Base-by-base conservation (phyloP, 1,140 invertebrate genomes). In the Listronotus bonariensis region DNA sequence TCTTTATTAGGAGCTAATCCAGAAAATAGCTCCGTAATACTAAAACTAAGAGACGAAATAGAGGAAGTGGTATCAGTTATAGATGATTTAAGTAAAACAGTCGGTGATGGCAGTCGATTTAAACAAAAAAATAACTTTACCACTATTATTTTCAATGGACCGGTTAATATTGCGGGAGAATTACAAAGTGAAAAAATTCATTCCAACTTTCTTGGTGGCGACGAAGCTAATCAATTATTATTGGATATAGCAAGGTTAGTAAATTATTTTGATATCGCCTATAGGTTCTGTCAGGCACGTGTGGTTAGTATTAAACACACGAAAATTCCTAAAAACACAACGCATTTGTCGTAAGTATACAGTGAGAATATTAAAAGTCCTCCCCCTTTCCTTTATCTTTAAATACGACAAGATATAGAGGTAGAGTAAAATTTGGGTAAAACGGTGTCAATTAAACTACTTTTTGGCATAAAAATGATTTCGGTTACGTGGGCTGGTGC, bases 81-180 rank as follows among this genome's bases (percentile, higher is more conserved):
- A 12, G 61, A 68, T 36, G 42, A 74, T 69, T 62, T 80, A 0
- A 60, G 64, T 7, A 70, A 72, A 34, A 69, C 78, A 67, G 70
- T 80, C 8, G 31, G 54, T 6, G 34, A 68, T 15, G 46, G 40
- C 64, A 52, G 26, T 48, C 68, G 3, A 48, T 26, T 34, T 6
- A 36, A n/a, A 6, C n/a, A 8, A 40, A 15, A 14, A 32, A 15
- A 10, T 12, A 61, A 11, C 14, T 68, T 68, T 52, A 68, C 74
- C 31, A 71, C 60, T 26, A 64, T 79, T 11, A 68, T 65, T 34
- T 59, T 78, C 8, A 76, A 73, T 55, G 72, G 72, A 46, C 49
- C 63, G 10, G 65, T 76, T 12, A 59, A 74, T 69, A 62, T 78
- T 6, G 51, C 71, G 36, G 71, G 72, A 10, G 62, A 64, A 43